Evolutionary conservation across 1,140 invertebrate genomes (phyloP).

Genomic region (Zaprionus taronus): DNA sequence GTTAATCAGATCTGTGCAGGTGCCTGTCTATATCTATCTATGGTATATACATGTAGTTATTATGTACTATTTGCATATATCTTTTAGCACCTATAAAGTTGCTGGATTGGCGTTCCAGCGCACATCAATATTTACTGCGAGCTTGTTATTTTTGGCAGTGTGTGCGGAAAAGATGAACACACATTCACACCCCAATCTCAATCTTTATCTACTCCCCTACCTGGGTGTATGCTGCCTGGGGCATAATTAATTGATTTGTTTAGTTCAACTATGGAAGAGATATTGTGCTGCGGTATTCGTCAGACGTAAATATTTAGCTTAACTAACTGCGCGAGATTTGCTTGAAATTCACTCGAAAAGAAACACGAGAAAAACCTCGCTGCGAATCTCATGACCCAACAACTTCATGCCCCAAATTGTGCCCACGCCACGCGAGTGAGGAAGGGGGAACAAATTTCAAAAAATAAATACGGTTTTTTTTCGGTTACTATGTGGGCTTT

Average conservation of each 20-base stretch:
- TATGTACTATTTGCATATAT: slow-evolving; percentile 33
- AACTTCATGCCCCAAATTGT: slow-evolving; percentile 40
- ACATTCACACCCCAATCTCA: slow-evolving; percentile 11
- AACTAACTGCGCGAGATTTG: slow-evolving; percentile 65
- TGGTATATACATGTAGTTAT: background rate
- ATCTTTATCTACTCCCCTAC: slow-evolving; percentile 40
- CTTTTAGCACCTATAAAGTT: slow-evolving; percentile 75
- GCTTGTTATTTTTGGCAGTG: slow-evolving; percentile 77
- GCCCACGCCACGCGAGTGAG: slow-evolving; percentile 29
- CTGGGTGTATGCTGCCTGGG: slow-evolving; percentile 38
- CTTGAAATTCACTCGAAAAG: slow-evolving; percentile 60
- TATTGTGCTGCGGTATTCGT: slow-evolving; percentile 57
- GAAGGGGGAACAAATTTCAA: background rate
- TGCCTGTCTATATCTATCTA: slow-evolving; percentile 9
- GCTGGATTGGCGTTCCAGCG: slow-evolving; percentile 17
- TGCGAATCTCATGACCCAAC: slow-evolving; percentile 32
- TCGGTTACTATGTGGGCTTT: slow-evolving; percentile 37
- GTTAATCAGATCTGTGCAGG: slow-evolving; percentile 5
- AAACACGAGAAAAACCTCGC: slow-evolving; percentile 1
- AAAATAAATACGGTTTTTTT: slow-evolving; percentile 15
- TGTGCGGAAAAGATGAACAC: slow-evolving; percentile 57
- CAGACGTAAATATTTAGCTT: slow-evolving; percentile 72
- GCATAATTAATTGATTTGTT: slow-evolving; percentile 81
- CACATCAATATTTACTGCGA: slow-evolving; percentile 64
- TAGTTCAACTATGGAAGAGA: slow-evolving; percentile 57